Conservation (phyloP, 2,113 vertebrate genomes). For the Syngnathus floridae region DNA sequence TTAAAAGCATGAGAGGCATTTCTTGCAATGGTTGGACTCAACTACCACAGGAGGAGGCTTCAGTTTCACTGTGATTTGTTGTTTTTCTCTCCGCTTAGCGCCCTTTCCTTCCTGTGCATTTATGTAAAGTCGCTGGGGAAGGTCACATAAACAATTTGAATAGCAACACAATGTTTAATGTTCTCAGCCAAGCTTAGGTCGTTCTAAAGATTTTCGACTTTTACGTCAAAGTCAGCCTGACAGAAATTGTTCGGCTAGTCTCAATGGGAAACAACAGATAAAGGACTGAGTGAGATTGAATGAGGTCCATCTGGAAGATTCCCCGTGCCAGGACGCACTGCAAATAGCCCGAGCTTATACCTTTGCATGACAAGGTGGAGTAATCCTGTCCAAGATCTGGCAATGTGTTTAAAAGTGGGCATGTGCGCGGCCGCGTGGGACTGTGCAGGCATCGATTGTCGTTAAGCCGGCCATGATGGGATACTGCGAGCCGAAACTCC, state of each 20-base stretch:
- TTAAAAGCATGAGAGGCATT: conserved; percentile 57
- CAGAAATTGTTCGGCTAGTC: background rate
- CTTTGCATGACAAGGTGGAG: conserved; percentile 49
- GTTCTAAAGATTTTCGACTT: background rate
- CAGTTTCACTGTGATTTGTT: conserved; percentile 17
- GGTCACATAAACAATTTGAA: conserved; percentile 33
- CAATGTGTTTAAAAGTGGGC: conserved; percentile 25
- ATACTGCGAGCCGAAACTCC: background rate
- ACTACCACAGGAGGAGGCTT: conserved; percentile 27
- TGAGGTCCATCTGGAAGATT: conserved; percentile 16
- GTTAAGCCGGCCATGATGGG: conserved; percentile 14
- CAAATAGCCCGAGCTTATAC: conserved; percentile 65
- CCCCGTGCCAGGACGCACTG: conserved; percentile 31
- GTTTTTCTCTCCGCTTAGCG: background rate
- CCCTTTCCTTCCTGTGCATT: background rate
- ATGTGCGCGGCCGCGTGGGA: conserved; percentile 11
- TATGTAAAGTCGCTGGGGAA: background rate
- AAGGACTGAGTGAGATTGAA: background rate
- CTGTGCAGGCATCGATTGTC: conserved; percentile 34
- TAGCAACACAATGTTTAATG: conserved; percentile 42
- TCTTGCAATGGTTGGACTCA: conserved; percentile 7
- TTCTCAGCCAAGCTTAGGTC: background rate
- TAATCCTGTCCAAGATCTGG: conserved; percentile 57
- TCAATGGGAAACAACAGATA: background rate
- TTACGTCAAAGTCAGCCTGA: background rate